phyloP scores from a whole-genome alignment of 2,888 invertebrate genomes.

The Macroteleia sp. region DNA sequence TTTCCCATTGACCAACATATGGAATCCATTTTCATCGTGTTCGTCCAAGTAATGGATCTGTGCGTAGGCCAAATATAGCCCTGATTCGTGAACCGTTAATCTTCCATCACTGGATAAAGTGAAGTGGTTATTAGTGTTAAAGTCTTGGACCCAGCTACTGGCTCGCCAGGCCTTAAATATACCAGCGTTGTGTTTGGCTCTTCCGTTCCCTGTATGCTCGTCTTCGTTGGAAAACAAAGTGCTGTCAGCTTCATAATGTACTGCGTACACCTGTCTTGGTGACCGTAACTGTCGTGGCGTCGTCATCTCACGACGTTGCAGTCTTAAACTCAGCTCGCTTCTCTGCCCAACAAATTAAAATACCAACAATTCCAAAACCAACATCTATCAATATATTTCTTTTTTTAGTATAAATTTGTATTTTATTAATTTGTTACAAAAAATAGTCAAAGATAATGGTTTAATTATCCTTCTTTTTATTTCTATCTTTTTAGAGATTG shows the following conservation, averaged over 20 bases:
- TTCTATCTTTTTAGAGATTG: background rate
- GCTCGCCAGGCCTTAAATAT: constrained; percentile 88
- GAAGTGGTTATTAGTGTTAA: constrained; percentile 87
- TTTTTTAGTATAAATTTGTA: no score
- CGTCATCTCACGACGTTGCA: constrained; percentile 65
- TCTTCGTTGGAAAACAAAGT: constrained; percentile 71
- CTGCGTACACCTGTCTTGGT: constrained; percentile 72
- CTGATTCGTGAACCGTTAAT: constrained; percentile 88
- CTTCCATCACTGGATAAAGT: constrained; percentile 86
- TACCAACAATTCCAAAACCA: no score
- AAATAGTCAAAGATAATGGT: no score
- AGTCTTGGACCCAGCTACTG: constrained; percentile 86
- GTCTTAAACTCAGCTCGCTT: constrained; percentile 26
- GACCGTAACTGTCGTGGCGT: constrained; percentile 71
- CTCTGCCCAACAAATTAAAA: constrained; percentile 11
- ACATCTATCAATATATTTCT: no score
- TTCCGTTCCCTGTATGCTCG: constrained; percentile 86
- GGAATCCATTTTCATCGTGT: constrained; percentile 91
- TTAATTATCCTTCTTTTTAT: no score
- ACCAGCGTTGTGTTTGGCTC: constrained; percentile 86
- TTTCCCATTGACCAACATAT: constrained; percentile 87
- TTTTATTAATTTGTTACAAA: no score
- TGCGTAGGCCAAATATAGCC: constrained; percentile 91
- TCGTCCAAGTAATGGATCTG: constrained; percentile 92
- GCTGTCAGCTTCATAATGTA: constrained; percentile 77